A percentile compares a stretch with the other conserved stretches of the same genome.
These are phyloP conservation scores for Cryptoleucopteryx plumbea DNA, from an alignment of 2,113 vertebrate species.

Conservation along the genomic window DNA sequence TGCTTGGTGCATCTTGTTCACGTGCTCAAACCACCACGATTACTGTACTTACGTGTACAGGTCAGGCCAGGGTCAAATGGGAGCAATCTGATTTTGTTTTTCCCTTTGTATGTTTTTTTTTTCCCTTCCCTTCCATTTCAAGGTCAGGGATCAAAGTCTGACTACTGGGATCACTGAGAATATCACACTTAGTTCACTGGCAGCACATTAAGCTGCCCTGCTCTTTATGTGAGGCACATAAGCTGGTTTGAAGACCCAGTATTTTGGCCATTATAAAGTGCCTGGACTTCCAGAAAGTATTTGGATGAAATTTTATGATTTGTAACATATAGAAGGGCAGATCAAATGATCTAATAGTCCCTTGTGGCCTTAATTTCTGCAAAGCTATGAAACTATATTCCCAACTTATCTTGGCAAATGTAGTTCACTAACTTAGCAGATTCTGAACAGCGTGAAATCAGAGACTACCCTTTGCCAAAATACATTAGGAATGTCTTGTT, in stretches of 20 bases:
- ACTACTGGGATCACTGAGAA: neutral
- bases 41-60: neutral
- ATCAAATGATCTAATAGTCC: slow-evolving; percentile 5
- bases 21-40: neutral
- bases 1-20: neutral
- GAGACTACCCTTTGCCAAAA: slow-evolving; percentile 29
- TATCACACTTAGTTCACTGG: neutral
- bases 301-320: slow-evolving; percentile 8
- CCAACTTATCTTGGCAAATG: neutral
- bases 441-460: neutral
- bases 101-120: neutral
- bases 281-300: neutral
- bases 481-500: slow-evolving; percentile 6
- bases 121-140: neutral
- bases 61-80: neutral
- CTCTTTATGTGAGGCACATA: neutral
- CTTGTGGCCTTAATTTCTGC: slow-evolving; percentile 2
- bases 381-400: slow-evolving; percentile 7
- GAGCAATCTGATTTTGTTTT: neutral
- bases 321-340: neutral
- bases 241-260: neutral
- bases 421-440: neutral
- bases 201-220: neutral
- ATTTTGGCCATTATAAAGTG: neutral
- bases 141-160: neutral